Conservation (phyloP, 53 echinoderm and acorn worm species). For the Crossaster papposus region DNA sequence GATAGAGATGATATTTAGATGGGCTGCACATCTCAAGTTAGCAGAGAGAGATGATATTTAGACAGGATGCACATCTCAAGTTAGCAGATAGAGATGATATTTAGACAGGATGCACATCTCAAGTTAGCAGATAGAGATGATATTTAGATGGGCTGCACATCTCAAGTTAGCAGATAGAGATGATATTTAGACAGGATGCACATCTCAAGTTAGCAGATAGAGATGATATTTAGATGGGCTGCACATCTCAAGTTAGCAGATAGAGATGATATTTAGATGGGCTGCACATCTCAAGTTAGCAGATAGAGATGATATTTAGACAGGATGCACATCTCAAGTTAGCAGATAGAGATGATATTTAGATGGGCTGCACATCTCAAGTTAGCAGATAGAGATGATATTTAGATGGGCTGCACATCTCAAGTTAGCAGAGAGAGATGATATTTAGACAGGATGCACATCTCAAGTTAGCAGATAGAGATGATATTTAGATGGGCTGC, state of each 20-base stretch:
- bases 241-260: neutral
- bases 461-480: neutral
- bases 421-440: neutral
- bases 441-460: neutral
- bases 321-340: neutral
- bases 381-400: neutral
- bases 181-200: neutral
- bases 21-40: neutral
- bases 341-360: neutral
- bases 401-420: neutral
- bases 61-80: neutral
- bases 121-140: neutral
- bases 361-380: neutral
- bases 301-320: neutral
- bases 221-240: neutral
- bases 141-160: neutral
- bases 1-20: neutral
- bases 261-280: neutral
- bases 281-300: neutral
- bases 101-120: neutral
- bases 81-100: neutral
- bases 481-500: neutral
- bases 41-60: neutral
- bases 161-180: neutral
- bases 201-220: neutral